phyloP scores from a whole-genome alignment of 2,797 vertebrate species.

The Eidolon dupreanum region DNA sequence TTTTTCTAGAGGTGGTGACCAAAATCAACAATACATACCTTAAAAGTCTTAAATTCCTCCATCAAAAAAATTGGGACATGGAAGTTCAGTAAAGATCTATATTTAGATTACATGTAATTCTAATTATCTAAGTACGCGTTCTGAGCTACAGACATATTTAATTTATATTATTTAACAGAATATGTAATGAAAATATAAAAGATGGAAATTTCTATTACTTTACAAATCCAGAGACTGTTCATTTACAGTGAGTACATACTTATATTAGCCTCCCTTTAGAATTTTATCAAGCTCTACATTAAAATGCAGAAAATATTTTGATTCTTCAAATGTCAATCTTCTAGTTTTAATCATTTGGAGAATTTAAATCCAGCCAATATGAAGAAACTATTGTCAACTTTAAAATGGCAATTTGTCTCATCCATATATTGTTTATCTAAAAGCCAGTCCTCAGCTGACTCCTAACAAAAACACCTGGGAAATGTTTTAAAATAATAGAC shows the following conservation, averaged over 20 bases:
- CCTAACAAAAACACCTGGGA: neutral
- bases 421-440: neutral
- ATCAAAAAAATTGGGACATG: neutral
- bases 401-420: neutral
- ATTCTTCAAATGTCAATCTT: neutral
- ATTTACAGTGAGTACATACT: neutral
- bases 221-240: neutral
- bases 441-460: neutral
- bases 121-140: neutral
- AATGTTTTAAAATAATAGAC: neutral
- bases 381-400: neutral
- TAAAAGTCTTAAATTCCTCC: neutral
- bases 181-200: neutral
- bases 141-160: neutral
- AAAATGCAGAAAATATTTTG: slow-evolving; percentile 21
- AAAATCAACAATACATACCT: neutral
- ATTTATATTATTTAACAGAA: neutral
- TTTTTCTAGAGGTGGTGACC: neutral
- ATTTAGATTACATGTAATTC: neutral
- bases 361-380: neutral
- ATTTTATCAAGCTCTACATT: neutral
- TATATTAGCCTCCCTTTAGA: neutral
- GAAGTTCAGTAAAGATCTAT: neutral
- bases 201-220: neutral
- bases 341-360: neutral